These are phyloP conservation scores for Chironomus tepperi DNA, from an alignment of 1,140 invertebrate genomes.

Conservation along the genomic window DNA sequence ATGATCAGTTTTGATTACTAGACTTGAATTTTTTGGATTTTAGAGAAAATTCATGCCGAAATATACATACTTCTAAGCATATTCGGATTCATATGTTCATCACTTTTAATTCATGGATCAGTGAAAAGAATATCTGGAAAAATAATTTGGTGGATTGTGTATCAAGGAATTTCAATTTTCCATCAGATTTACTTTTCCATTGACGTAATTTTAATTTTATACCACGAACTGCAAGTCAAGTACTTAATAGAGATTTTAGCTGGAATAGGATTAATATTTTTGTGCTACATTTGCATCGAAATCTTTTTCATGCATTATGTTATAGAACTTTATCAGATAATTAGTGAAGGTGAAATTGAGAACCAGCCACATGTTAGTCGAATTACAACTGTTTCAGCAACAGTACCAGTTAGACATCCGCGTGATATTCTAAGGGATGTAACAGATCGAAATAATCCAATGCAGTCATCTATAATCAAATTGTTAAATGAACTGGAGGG, in stretches of 20 bases:
- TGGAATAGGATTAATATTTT: background rate
- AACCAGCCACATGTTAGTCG: background rate
- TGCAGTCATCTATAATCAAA: background rate
- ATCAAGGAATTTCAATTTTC: constrained; percentile 2
- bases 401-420: background rate
- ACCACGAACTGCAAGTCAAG: background rate
- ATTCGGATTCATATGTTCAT: background rate
- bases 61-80: background rate
- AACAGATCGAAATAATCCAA: background rate
- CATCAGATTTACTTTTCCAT: background rate
- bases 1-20: too few species aligned
- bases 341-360: background rate
- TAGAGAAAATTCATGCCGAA: background rate
- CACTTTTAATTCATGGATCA: background rate
- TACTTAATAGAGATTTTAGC: background rate
- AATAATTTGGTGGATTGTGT: background rate
- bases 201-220: background rate
- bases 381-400: background rate
- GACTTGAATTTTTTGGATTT: too few species aligned
- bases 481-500: background rate
- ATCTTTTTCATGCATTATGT: constrained; percentile 9
- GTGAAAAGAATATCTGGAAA: background rate
- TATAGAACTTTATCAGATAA: background rate
- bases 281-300: background rate
- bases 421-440: background rate